phyloP scores from a whole-genome alignment of 2,888 invertebrate species.

The Mythimna pallens region DNA sequence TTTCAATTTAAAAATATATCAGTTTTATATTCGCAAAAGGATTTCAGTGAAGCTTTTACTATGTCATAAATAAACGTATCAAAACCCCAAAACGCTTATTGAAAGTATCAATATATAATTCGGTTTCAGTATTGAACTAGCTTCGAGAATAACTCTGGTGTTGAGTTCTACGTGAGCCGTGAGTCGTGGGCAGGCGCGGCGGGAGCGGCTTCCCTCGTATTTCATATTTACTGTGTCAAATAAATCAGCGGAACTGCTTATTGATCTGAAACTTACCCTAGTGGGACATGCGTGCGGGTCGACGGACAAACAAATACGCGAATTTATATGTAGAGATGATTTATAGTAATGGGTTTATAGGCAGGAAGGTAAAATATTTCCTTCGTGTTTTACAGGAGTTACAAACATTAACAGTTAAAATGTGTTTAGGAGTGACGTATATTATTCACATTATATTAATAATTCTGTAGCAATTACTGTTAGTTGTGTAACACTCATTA shows the following conservation, averaged over 20 bases:
- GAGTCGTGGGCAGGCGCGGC: background rate
- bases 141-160: background rate
- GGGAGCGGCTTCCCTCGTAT: constrained; percentile 11
- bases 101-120: constrained; percentile 18
- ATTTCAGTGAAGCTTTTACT: constrained; percentile 9
- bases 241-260: constrained; percentile 48
- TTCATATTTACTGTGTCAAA: constrained; percentile 36
- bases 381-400: background rate
- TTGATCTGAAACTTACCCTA: constrained; percentile 37
- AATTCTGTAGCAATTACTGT: background rate
- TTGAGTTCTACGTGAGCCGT: background rate
- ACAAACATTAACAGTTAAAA: background rate
- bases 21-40: background rate
- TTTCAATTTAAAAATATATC: background rate
- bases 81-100: background rate
- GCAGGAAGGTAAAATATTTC: constrained; percentile 12
- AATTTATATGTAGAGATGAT: constrained; percentile 39
- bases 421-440: background rate
- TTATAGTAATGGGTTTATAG: constrained; percentile 23
- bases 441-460: constrained; percentile 3
- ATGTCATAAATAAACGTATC: constrained; percentile 2
- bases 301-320: constrained; percentile 20
- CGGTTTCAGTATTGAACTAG: background rate
- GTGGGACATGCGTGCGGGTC: background rate
- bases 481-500: too few relatives aligned